These are phyloP conservation scores for Scrobipalpa costella DNA, from an alignment of 2,888 invertebrate genomes.

Conservation along the genomic window DNA sequence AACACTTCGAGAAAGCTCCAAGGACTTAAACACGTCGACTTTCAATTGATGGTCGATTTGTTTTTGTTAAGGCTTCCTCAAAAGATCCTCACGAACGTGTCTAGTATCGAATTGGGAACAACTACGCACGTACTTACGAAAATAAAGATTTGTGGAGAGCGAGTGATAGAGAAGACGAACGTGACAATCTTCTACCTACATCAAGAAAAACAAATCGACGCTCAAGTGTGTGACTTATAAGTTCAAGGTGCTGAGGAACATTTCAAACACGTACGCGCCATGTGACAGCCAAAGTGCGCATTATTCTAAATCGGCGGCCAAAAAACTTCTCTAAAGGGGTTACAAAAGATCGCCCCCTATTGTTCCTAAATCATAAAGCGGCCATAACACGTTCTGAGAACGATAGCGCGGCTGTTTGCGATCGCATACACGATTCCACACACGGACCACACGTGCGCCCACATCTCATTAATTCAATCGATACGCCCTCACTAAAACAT, in stretches of 20 bases:
- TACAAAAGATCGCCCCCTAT: constrained; percentile 60
- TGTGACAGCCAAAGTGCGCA: constrained; percentile 38
- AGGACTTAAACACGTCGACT: constrained; percentile 30
- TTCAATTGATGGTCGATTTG: constrained; percentile 39
- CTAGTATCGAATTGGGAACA: constrained; percentile 8
- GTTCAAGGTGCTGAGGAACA: constrained; percentile 1
- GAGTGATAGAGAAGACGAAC: background rate
- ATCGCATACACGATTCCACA: constrained; percentile 58
- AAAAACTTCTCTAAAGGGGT: constrained; percentile 51
- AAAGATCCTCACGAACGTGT: constrained; percentile 12
- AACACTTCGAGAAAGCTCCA: constrained; percentile 46
- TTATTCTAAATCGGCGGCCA: constrained; percentile 40
- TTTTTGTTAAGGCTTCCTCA: constrained; percentile 33
- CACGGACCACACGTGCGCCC: constrained; percentile 75
- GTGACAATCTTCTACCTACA: background rate
- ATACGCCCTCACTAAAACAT: constrained; percentile 73
- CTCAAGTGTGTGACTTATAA: background rate
- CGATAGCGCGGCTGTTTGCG: constrained; percentile 63
- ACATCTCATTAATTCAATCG: constrained; percentile 79
- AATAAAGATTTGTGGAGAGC: background rate
- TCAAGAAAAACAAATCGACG: background rate
- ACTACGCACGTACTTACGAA: background rate
- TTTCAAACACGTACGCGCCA: constrained; percentile 25
- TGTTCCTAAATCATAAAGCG: constrained; percentile 68
- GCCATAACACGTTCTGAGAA: constrained; percentile 61